A percentile compares a stretch with the other conserved stretches of the same genome.
These are phyloP conservation scores for Triplophysa dalaica DNA, from an alignment of 2,113 vertebrate genomes.

Conservation along the genomic window DNA sequence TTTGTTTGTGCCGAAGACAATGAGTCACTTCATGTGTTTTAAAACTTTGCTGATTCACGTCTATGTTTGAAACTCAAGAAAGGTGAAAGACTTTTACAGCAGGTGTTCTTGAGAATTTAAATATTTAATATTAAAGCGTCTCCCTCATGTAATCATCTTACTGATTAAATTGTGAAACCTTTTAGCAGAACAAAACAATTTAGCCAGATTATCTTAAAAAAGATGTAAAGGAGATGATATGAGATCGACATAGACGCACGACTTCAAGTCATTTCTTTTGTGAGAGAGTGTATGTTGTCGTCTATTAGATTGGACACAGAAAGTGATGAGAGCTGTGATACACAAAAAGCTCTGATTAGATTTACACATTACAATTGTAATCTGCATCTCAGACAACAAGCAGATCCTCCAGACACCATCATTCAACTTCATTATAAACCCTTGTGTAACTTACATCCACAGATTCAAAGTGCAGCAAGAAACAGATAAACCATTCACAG, in stretches of 20 bases:
- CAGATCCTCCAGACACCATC: background rate
- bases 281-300: background rate
- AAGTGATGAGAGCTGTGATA: background rate
- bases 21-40: too few relatives aligned
- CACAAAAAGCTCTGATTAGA: slow-evolving; percentile 26
- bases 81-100: too few relatives aligned
- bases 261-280: background rate
- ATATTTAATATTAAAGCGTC: too few relatives aligned
- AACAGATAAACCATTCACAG: too few relatives aligned
- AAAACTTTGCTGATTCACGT: too few relatives aligned
- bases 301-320: background rate
- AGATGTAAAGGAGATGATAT: background rate
- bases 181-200: too few relatives aligned
- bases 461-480: background rate
- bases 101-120: too few relatives aligned
- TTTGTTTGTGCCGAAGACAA: background rate
- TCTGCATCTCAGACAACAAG: background rate
- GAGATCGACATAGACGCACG: background rate
- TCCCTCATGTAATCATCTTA: too few relatives aligned
- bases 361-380: background rate
- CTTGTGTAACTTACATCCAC: background rate
- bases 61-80: too few relatives aligned
- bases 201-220: too few relatives aligned
- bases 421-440: background rate
- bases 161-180: too few relatives aligned